Evolutionary conservation across 53 echinoderm and acorn worm species (phyloP), one percentile per base, ranked within the genome.

Genomic region (Echinarachnius parma): DNA sequence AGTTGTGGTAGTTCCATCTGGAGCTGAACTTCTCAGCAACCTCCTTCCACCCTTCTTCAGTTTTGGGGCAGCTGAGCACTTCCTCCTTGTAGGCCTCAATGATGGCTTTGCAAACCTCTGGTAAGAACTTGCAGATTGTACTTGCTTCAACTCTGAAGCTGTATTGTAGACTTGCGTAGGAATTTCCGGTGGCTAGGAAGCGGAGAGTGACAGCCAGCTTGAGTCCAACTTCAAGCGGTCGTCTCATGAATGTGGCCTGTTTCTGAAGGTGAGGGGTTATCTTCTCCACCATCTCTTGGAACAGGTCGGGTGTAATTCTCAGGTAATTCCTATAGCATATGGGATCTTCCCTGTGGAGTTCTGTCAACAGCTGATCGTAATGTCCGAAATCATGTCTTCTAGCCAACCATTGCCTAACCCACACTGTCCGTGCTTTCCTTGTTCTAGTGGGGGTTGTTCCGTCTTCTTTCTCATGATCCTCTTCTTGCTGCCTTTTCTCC

Each of bases 151-250:
- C 66, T 46, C 48, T 25, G 13, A 65, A 65, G 48, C 47, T 28
- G n/a, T 62, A 48, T n/a, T 61, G 61, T 26, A 57, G 29, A 14
- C 26, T 57, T 23, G 57, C 37, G 39, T 75, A 35, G 7, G 58
- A 57, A 58, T 75, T 75, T 56, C 50, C 45, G 27, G 75, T 75
- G 9, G 81, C 81, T 4, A 72, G 28, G 30, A 32, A 59, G 4
- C 77, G 50, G 37, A 83, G 68, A 27, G 68, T 77, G 47, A 23
- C 47, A 34, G 68, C 83, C 47, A 83, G 49, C 53, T 83, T 83
- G 16, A 77, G 48, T 46, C 74, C 76, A 75, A 47, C 59, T 48
- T 77, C 48, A n/a, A 78, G 68, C 18, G 78, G 67, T 61, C 29
- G 23, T 24, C 81, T 21, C 61, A 49, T 46, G 50, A 60, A 75